phyloP scores from a whole-genome alignment of 2,797 vertebrate species.

The Malurus splendens region DNA sequence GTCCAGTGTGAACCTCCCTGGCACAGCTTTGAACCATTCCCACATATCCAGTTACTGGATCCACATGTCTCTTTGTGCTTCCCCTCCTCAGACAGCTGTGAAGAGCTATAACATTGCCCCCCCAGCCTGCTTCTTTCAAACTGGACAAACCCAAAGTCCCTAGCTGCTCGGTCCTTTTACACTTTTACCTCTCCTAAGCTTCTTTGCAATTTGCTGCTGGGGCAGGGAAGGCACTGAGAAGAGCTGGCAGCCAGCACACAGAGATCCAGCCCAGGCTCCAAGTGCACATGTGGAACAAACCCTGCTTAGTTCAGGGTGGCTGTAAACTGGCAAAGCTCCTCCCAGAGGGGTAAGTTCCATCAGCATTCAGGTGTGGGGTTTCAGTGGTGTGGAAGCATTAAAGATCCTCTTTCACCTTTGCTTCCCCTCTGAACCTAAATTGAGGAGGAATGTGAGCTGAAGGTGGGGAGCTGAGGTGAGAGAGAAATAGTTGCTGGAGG shows the following conservation, averaged over 20 bases:
- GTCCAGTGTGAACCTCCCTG: background rate
- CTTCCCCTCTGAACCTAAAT: background rate
- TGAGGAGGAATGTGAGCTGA: background rate
- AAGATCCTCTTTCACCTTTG: background rate
- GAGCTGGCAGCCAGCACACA: background rate
- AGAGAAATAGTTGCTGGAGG: background rate
- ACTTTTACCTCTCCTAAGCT: background rate
- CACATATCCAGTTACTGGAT: accelerated
- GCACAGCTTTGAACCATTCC: background rate
- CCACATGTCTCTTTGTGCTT: background rate
- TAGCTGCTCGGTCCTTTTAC: background rate
- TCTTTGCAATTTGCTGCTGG: background rate
- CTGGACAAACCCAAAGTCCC: background rate
- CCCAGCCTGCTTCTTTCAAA: background rate
- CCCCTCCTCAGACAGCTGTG: background rate
- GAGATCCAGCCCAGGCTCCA: background rate
- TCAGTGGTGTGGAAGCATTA: background rate
- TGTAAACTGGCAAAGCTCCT: background rate
- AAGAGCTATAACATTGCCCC: background rate
- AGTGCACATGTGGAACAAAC: background rate
- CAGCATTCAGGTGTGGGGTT: background rate
- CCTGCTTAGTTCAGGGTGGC: background rate
- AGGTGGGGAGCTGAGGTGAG: background rate
- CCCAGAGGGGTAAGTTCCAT: accelerated
- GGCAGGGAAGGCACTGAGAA: background rate